Percentiles rank a stretch among this genome's conserved stretches.
Evolutionary conservation across 1,140 invertebrate genomes (phyloP).

Genomic region (Chionoecetes opilio): DNA sequence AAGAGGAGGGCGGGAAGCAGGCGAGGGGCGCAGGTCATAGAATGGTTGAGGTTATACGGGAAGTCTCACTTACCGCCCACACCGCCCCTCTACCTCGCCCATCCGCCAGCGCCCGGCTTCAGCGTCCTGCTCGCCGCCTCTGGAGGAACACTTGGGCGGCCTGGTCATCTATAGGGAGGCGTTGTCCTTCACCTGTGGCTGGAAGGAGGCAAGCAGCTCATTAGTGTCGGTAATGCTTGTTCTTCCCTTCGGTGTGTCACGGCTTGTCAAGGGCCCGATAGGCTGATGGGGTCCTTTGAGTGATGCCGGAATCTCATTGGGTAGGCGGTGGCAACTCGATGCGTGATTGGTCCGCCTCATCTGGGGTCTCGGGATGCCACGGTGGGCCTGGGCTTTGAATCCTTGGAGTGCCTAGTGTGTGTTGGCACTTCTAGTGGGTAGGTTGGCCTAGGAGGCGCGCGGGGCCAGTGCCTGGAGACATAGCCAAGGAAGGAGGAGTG

Average conservation of each 20-base stretch:
- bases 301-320: conserved; percentile 62
- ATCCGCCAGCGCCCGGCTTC: conserved; percentile 55
- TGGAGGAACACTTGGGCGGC: neutral
- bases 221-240: conserved; percentile 6
- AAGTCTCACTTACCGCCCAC: conserved; percentile 74
- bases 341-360: conserved; percentile 52
- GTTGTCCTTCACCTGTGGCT: neutral
- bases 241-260: neutral
- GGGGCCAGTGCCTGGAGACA: conserved; percentile 50
- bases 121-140: conserved; percentile 34
- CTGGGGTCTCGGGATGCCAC: conserved; percentile 62
- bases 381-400: conserved; percentile 53
- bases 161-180: neutral
- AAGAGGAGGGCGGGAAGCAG: conserved; percentile 57
- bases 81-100: conserved; percentile 52
- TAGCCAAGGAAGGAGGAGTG: conserved; percentile 37
- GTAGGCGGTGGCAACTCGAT: conserved; percentile 38
- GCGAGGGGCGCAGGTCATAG: conserved; percentile 68
- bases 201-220: neutral
- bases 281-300: conserved; percentile 36
- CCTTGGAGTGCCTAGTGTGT: conserved; percentile 71
- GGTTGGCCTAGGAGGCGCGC: conserved; percentile 64
- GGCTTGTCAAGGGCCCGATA: conserved; percentile 45
- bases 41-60: conserved; percentile 73
- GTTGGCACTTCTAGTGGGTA: conserved; percentile 76